A percentile compares a stretch with the other conserved stretches of the same genome.
Evolutionary conservation across 2,888 invertebrate species (phyloP).

Genomic region (Mystacides longicornis): DNA sequence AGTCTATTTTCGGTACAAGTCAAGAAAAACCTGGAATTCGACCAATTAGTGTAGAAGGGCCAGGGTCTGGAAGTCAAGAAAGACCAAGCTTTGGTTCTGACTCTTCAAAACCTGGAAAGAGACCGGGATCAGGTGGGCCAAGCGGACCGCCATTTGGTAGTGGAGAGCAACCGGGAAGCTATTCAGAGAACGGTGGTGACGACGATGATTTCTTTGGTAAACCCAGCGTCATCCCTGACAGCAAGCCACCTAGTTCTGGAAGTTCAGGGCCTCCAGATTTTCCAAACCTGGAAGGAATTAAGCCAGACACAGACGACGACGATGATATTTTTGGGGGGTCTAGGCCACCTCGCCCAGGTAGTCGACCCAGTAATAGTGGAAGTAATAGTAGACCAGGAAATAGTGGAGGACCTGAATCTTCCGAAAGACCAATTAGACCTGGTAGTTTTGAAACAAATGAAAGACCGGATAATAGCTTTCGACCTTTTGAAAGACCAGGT

Average conservation of each 20-base stretch:
- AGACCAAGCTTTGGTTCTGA: conserved; percentile 12
- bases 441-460: conserved; percentile 8
- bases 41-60: conserved; percentile 4
- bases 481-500: conserved; percentile 28
- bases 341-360: conserved; percentile 22
- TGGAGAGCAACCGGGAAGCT: conserved; percentile 17
- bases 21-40: conserved; percentile 23
- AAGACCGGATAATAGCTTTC: conserved; percentile 6
- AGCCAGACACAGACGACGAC: conserved; percentile 15
- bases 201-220: conserved; percentile 22
- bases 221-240: conserved; percentile 10
- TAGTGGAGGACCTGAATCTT: conserved; percentile 6
- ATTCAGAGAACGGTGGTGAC: conserved; percentile 19
- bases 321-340: conserved; percentile 23
- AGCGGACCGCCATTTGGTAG: conserved; percentile 10
- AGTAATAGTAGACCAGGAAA: conserved; percentile 8
- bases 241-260: conserved; percentile 6
- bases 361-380: conserved; percentile 8
- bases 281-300: conserved; percentile 11
- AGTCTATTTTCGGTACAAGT: conserved; percentile 20
- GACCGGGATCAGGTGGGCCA: conserved; percentile 1
- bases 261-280: conserved; percentile 17
- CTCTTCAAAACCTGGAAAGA: conserved; percentile 6
- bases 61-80: conserved; percentile 14
- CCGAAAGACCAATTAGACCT: conserved; percentile 11